Evolutionary conservation across 2,113 vertebrate genomes (phyloP).

Genomic region (Siphamia tubifer): DNA sequence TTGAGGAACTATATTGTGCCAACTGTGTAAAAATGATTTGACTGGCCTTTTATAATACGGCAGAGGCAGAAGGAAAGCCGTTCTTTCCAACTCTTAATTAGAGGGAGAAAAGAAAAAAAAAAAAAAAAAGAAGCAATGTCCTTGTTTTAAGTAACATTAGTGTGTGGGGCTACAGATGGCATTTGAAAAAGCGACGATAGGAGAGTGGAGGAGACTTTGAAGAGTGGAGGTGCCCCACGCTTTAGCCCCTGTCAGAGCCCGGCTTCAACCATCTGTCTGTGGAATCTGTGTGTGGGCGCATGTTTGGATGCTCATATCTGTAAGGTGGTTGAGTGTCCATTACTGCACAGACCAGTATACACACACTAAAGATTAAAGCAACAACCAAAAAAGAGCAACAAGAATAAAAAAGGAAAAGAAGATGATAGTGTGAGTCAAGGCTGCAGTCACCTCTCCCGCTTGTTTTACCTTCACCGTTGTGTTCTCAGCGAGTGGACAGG

Average conservation of each 20-base stretch:
- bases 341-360: constrained; percentile 7
- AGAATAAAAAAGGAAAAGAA: no score
- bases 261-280: constrained; percentile 75
- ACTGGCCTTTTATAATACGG: constrained; percentile 47
- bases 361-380: constrained; percentile 30
- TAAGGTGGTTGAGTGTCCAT: constrained; percentile 6
- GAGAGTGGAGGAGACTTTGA: constrained; percentile 69
- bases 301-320: constrained; percentile 32
- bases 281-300: constrained; percentile 12
- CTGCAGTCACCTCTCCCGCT: constrained; percentile 37
- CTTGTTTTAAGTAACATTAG: constrained; percentile 73
- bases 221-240: constrained; percentile 71
- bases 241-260: constrained; percentile 65
- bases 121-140: constrained; percentile 56
- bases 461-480: constrained; percentile 59
- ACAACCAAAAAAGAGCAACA: not conserved
- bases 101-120: constrained; percentile 9
- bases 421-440: constrained; percentile 36
- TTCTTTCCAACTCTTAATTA: constrained; percentile 64
- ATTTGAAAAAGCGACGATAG: constrained; percentile 66
- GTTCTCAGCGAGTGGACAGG: constrained; percentile 37
- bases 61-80: constrained; percentile 48
- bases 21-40: constrained; percentile 67
- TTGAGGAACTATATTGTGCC: constrained; percentile 48
- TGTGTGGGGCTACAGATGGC: constrained; percentile 73